These are phyloP conservation scores for Campoplex nolae DNA, from an alignment of 2,888 invertebrate genomes.

Conservation along the genomic window DNA sequence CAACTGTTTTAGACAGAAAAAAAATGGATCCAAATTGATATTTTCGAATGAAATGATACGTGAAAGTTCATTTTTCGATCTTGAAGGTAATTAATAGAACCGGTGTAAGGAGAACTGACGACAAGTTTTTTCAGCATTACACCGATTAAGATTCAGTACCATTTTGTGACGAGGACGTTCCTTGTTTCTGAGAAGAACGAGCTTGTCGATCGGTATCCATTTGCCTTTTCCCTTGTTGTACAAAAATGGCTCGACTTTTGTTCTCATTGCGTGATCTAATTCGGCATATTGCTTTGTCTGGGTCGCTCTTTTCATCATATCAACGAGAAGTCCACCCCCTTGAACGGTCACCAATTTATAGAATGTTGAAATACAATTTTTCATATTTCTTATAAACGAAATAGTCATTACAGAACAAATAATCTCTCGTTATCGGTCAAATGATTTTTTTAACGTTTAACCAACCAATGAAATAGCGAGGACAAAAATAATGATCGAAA, in stretches of 20 bases:
- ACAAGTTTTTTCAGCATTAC: too few relatives aligned
- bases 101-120: too few relatives aligned
- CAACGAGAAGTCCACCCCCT: constrained; percentile 97
- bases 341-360: constrained; percentile 45
- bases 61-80: not conserved
- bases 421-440: too few relatives aligned
- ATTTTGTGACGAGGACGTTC: constrained; percentile 93
- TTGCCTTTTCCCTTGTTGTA: constrained; percentile 97
- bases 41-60: not conserved
- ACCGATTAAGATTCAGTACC: constrained; percentile 84
- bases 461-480: not conserved
- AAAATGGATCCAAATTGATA: not conserved
- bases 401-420: not conserved
- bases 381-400: not conserved
- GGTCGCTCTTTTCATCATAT: constrained; percentile 96
- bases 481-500: not conserved
- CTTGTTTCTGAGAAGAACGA: constrained; percentile 94
- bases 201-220: constrained; percentile 94
- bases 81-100: too few relatives aligned
- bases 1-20: constrained; percentile 84
- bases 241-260: constrained; percentile 95
- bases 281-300: constrained; percentile 96
- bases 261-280: constrained; percentile 96
- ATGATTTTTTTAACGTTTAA: not conserved
- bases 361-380: not conserved